Conservation (phyloP, 2,888 invertebrate genomes). For the Eurytoma californica region DNA sequence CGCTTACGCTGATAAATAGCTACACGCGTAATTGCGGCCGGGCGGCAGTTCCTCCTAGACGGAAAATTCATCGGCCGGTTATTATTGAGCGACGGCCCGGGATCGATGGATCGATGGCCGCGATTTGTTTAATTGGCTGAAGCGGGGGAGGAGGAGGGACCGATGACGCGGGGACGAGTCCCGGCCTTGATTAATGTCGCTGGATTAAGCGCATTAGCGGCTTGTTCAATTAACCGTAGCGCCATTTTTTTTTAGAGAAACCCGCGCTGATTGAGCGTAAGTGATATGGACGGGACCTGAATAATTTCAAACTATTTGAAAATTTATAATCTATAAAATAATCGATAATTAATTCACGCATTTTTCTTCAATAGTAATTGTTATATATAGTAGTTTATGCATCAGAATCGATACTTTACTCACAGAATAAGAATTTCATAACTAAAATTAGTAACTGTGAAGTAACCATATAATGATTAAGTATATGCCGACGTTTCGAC, state of each 20-base stretch:
- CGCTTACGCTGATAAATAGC: slow-evolving; percentile 37
- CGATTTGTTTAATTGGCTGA: slow-evolving; percentile 28
- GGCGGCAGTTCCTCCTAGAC: slow-evolving; percentile 6
- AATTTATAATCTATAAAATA: neutral
- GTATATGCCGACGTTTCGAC: too few relatives aligned
- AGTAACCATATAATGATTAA: too few relatives aligned
- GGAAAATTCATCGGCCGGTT: slow-evolving; percentile 18
- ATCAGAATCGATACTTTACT: too few relatives aligned
- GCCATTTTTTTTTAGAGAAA: too few relatives aligned
- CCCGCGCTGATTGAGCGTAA: neutral
- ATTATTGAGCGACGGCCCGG: neutral
- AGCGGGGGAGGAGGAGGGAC: too few relatives aligned
- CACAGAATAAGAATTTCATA: too few relatives aligned
- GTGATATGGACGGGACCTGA: neutral
- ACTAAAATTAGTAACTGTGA: too few relatives aligned
- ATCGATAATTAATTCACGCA: too few relatives aligned
- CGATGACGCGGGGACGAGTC: neutral
- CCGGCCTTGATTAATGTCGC: neutral
- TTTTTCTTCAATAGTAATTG: too few relatives aligned
- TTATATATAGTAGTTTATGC: too few relatives aligned
- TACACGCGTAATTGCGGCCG: slow-evolving; percentile 40
- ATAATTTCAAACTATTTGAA: neutral
- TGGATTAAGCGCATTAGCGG: slow-evolving; percentile 1
- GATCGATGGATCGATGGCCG: slow-evolving; percentile 18
- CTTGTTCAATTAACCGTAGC: slow-evolving; percentile 8